A percentile compares a stretch with the other conserved stretches of the same genome.
phyloP scores from a whole-genome alignment of 1,140 invertebrate species.

The Cotesia glomerata region DNA sequence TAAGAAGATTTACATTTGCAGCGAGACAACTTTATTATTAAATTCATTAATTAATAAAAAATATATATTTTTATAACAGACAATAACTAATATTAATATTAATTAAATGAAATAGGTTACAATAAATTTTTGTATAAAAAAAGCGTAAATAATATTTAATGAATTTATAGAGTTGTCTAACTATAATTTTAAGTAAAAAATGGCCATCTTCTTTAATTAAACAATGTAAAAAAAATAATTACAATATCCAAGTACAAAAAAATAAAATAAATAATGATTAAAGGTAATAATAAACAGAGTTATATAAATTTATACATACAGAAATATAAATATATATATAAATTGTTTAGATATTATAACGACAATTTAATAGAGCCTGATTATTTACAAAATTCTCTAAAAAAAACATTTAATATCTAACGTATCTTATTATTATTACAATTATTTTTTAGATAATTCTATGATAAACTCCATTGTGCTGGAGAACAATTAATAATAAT shows the following conservation, averaged over 20 bases:
- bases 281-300: not conserved
- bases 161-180: not conserved
- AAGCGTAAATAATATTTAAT: not conserved
- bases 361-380: constrained; percentile 43
- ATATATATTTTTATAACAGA: no score
- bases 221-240: not conserved
- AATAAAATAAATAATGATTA: constrained; percentile 2
- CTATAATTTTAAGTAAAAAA: no score
- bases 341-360: constrained; percentile 32
- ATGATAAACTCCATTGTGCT: constrained; percentile 28
- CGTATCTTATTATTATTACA: constrained; percentile 29
- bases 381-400: constrained; percentile 41
- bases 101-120: no score
- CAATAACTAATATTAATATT: no score
- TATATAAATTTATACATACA: no score
- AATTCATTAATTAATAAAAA: no score
- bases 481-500: constrained; percentile 25
- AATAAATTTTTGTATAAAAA: no score
- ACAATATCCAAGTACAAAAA: not conserved
- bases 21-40: no score
- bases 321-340: not conserved
- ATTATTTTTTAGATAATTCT: constrained; percentile 20
- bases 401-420: constrained; percentile 47
- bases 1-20: no score
- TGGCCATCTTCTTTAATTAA: not conserved